These are phyloP conservation scores for Siphlonurus alternatus DNA, from an alignment of 2,888 invertebrate species.

Conservation along the genomic window DNA sequence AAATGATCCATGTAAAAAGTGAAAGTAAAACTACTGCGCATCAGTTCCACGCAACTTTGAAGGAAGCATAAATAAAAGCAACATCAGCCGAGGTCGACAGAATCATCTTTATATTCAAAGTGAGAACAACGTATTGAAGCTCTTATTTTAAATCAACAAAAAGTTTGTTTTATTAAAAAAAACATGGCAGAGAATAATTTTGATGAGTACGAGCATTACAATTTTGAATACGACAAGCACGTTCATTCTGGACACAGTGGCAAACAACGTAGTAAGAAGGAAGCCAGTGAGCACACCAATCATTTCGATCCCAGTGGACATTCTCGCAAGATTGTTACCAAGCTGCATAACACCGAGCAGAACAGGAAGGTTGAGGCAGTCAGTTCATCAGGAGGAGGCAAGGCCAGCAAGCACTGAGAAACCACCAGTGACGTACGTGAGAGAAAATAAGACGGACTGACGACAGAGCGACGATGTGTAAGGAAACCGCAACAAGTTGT, in stretches of 20 bases:
- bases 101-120: neutral
- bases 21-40: neutral
- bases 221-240: constrained; percentile 83
- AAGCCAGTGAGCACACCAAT: constrained; percentile 75
- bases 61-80: neutral
- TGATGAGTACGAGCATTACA: constrained; percentile 89
- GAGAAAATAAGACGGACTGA: neutral
- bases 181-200: constrained; percentile 67
- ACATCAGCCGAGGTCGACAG: neutral
- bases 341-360: constrained; percentile 66
- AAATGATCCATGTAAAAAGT: neutral
- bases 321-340: constrained; percentile 77
- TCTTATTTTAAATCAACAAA: neutral
- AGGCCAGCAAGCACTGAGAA: constrained; percentile 7
- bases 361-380: constrained; percentile 45
- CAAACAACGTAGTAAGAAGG: constrained; percentile 78
- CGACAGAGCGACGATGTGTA: too few species aligned
- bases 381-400: neutral
- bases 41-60: neutral
- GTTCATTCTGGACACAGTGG: constrained; percentile 75
- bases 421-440: neutral
- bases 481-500: too few species aligned
- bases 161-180: neutral
- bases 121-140: neutral
- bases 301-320: constrained; percentile 86